phyloP scores from a whole-genome alignment of 2,888 invertebrate genomes.

The Eupithecia exiguata region DNA sequence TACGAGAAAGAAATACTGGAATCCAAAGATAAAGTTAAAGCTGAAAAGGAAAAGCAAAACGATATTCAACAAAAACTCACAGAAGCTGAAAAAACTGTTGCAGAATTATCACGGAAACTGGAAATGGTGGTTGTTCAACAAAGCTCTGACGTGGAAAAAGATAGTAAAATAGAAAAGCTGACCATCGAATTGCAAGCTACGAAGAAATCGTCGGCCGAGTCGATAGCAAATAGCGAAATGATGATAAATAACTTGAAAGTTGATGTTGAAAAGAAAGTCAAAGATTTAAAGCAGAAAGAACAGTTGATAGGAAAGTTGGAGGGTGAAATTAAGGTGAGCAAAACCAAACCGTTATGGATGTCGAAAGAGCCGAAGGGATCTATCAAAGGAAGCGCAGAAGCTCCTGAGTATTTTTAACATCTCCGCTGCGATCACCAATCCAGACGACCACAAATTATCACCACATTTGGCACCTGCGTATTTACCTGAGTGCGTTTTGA shows the following conservation, averaged over 20 bases:
- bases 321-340: slow-evolving; percentile 72
- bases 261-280: slow-evolving; percentile 72
- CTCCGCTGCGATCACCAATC: background rate
- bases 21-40: slow-evolving; percentile 68
- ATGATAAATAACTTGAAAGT: slow-evolving; percentile 66
- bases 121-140: slow-evolving; percentile 74
- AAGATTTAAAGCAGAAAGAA: slow-evolving; percentile 71
- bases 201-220: slow-evolving; percentile 67
- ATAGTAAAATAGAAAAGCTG: slow-evolving; percentile 73
- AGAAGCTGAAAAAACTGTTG: slow-evolving; percentile 66
- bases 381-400: background rate
- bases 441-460: background rate
- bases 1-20: slow-evolving; percentile 71
- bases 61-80: slow-evolving; percentile 67
- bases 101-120: slow-evolving; percentile 73
- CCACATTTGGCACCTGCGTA: background rate
- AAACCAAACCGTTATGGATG: background rate
- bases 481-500: background rate
- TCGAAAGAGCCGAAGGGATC: background rate
- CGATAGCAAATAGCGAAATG: slow-evolving; percentile 67
- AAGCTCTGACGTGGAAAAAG: slow-evolving; percentile 69
- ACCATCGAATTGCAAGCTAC: slow-evolving; percentile 72
- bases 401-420: background rate
- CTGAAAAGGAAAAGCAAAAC: slow-evolving; percentile 70
- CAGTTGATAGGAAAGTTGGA: slow-evolving; percentile 68